Evolutionary conservation across 2,797 vertebrate genomes (phyloP), one percentile per base, ranked within the genome.

Genomic region (Urosaurus nigricauda): DNA sequence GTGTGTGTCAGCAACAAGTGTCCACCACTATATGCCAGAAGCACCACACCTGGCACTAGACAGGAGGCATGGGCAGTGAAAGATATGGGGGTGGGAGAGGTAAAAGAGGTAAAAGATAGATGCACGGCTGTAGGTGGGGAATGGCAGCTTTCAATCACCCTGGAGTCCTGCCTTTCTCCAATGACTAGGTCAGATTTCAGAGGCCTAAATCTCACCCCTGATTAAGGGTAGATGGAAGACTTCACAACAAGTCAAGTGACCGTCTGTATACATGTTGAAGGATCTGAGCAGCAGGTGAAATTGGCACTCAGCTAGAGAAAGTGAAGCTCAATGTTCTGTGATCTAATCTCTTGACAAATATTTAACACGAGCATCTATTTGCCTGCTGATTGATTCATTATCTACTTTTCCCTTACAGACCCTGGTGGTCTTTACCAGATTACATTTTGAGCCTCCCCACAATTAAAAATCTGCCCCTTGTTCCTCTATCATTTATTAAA

Each of bases 401-500:
- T 88, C 17, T 83, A 3, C 19, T 32, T 40, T 86, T 68, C 85
- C 35, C 21, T 84, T 40, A 40, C 21, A 12, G 53, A 84, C 29
- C 60, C 13, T 53, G 63, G 35, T 2, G 58, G 26, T 71, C 47
- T 84, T 60, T 79, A 21, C 37, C 32, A 71, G 17, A 58, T 58
- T 9, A 58, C 19, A 26, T 40, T 37, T 74, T 40, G 32, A 79
- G 58, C 43, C 24, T 51, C 40, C 43, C 24, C 80, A 35, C 32
- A 51, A 65, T 74, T 78, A 84, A 51, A 84, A 84, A 83, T 35
- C 21, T 56, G 17, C 14, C 21, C 17, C 56, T 26, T 35, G 51
- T 84, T 88, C 78, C 29, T 29, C 12, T 58, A 7, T 43, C 37
- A 84, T 79, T 78, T 40, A 71, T 77, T 83, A 68, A 84, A 71